These are phyloP conservation scores for Oxyscelio sp. DNA, from an alignment of 2,888 invertebrate genomes.

Conservation along the genomic window DNA sequence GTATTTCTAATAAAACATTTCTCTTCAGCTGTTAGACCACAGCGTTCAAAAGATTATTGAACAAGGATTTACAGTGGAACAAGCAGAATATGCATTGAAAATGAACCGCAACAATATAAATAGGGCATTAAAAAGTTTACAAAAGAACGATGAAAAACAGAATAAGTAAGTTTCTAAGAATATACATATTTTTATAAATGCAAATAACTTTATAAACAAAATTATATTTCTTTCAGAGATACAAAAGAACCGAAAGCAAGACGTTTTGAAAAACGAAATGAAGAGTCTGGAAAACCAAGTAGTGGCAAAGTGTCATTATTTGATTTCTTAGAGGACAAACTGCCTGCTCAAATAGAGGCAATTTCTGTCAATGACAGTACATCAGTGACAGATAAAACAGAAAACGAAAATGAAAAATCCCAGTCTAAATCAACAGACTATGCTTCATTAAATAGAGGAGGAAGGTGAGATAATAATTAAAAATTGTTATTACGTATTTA, in stretches of 20 bases:
- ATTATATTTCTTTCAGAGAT: no score
- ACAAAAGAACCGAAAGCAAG: slow-evolving; percentile 89
- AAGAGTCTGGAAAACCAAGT: slow-evolving; percentile 92
- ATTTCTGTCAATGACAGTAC: slow-evolving; percentile 87
- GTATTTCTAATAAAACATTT: no score
- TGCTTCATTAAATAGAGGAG: slow-evolving; percentile 80
- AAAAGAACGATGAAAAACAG: slow-evolving; percentile 88
- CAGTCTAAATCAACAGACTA: slow-evolving; percentile 77
- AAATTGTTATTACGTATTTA: no score
- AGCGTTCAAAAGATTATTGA: slow-evolving; percentile 94
- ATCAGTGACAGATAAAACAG: slow-evolving; percentile 75
- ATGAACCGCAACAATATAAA: slow-evolving; percentile 93
- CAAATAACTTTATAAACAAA: no score
- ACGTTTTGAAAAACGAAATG: slow-evolving; percentile 88
- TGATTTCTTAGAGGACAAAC: slow-evolving; percentile 94
- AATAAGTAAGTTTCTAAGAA: slow-evolving; percentile 81
- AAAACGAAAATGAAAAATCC: slow-evolving; percentile 82
- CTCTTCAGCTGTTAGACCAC: slow-evolving; percentile 91
- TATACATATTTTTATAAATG: no score
- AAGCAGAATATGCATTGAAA: slow-evolving; percentile 93
- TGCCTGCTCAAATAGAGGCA: slow-evolving; percentile 90
- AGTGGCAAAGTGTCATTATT: slow-evolving; percentile 93
- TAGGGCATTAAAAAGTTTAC: slow-evolving; percentile 91
- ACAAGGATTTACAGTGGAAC: slow-evolving; percentile 93
- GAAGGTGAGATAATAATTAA: slow-evolving; percentile 79